Conservation (phyloP, 2,888 invertebrate genomes). For the Drosophila nigricruria region DNA sequence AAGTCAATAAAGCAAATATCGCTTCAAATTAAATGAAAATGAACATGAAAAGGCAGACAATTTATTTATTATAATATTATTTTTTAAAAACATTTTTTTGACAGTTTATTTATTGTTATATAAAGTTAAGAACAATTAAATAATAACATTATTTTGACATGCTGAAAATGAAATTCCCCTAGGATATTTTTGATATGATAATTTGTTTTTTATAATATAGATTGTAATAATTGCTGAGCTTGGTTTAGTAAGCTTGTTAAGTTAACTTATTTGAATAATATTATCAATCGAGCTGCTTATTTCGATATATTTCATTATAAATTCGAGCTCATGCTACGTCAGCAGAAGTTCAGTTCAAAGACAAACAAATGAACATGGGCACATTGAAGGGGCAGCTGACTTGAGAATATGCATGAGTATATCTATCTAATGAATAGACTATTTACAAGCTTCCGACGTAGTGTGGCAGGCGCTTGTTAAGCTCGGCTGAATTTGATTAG, state of each 20-base stretch:
- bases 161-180: neutral
- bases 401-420: neutral
- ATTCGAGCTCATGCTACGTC: neutral
- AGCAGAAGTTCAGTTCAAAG: no score
- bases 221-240: neutral
- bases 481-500: constrained; percentile 22
- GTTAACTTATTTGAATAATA: no score
- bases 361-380: neutral
- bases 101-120: neutral
- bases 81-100: neutral
- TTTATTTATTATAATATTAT: neutral
- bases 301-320: neutral
- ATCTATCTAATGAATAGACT: neutral
- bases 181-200: neutral
- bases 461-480: constrained; percentile 4
- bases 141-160: neutral
- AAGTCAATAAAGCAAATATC: no score
- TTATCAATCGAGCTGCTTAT: neutral
- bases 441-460: neutral
- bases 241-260: neutral
- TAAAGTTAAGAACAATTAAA: no score
- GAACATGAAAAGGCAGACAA: neutral
- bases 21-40: neutral
- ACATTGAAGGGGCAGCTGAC: neutral
- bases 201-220: neutral